Base-by-base conservation (phyloP, 2,888 invertebrate species). In the Dusona sp. region DNA sequence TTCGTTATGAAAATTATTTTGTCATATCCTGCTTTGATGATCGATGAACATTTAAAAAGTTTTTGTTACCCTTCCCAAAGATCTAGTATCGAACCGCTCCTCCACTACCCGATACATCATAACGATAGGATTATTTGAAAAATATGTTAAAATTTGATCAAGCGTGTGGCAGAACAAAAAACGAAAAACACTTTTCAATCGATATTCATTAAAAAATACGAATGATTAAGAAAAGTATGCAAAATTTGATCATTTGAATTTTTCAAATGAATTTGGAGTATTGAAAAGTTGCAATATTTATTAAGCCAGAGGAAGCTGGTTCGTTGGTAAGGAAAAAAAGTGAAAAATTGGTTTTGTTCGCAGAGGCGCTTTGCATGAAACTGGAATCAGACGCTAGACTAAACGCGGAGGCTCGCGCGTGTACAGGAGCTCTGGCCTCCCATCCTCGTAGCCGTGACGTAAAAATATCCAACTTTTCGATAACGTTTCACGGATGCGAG, bases 401-500 rank as follows among this genome's bases (percentile, higher is more conserved):
- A 91, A 99, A 98, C 94, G 98, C 99, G 0, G 98, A 98, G 92
- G 98, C 98, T 0, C 95, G 99, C 70, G 97, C 99, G 0, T 98
- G 98, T 91, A 99, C 99, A 0, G 99, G 99, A 19, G 97, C 98
- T 0, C 95, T 99, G 89, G 98, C 98, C 0, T 98, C 99, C 11
- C 99, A 99, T 95, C 98, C 98, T 3, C 97, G 98, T 90, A 98
- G 99, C 84, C 96, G 99, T 90, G 99, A 99, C 94, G 96, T 99
- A 79, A 99, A 99, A 95, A 98, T 99, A 88, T 98, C 97, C 86
- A 98, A 98, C 93, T 97, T 99, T 94, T 98, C 99, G 51, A 98
- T 99, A 90, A 99, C 99, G 68, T 99, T 99, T 95, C 99, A 99
- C 93, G 99, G 99, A 86, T 97, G 97, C 91, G 99, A 99, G 95